phyloP scores from a whole-genome alignment of 2,888 invertebrate genomes.

The Pemphredon lugubris region DNA sequence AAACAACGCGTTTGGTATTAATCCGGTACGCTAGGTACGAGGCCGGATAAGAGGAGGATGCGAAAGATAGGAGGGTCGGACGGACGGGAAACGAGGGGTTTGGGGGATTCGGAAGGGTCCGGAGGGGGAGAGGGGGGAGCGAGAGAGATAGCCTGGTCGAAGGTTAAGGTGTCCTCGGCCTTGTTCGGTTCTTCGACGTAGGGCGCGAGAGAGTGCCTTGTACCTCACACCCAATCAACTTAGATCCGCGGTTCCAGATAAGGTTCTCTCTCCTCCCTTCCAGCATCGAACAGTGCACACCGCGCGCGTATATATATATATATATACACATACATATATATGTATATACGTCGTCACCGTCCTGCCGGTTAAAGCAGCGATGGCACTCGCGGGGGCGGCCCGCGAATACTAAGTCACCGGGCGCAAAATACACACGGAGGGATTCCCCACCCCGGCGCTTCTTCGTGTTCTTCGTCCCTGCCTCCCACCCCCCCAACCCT shows the following conservation, averaged over 20 bases:
- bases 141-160: conserved; percentile 55
- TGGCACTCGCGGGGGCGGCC: conserved; percentile 66
- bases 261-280: conserved; percentile 56
- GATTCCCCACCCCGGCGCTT: conserved; percentile 51
- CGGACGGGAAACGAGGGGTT: conserved; percentile 7
- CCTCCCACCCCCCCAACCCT: conserved; percentile 6
- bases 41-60: too few species aligned
- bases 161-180: conserved; percentile 66
- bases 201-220: conserved; percentile 77
- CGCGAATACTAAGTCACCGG: conserved; percentile 69
- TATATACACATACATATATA: conserved; percentile 14
- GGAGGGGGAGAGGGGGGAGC: conserved; percentile 13
- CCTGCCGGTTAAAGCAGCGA: conserved; percentile 53
- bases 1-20: neutral
- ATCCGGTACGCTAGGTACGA: too few species aligned
- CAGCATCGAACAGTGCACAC: conserved; percentile 35
- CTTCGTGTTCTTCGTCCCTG: conserved; percentile 54
- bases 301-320: conserved; percentile 8
- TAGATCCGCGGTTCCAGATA: conserved; percentile 78
- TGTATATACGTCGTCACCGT: conserved; percentile 41
- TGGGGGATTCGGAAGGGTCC: neutral
- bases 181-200: conserved; percentile 63
- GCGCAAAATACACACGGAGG: conserved; percentile 66
- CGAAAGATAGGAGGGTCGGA: too few species aligned
- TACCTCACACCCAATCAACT: conserved; percentile 80